Evolutionary conservation across 2,113 vertebrate genomes (phyloP).

Genomic region (Gracilinanus agilis): DNA sequence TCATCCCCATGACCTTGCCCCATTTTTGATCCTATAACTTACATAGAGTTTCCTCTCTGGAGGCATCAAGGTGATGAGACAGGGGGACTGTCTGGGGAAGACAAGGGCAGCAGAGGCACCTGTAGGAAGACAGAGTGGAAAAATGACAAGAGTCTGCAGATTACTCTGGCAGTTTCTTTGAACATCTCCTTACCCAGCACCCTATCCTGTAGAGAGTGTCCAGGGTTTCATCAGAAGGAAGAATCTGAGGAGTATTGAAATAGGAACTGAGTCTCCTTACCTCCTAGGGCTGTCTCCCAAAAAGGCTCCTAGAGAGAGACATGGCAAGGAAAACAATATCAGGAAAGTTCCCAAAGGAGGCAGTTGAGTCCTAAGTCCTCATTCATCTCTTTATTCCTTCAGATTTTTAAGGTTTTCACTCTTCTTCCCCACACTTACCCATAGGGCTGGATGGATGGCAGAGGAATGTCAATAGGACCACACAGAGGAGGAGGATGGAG

Average conservation of each 20-base stretch:
- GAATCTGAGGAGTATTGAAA: not conserved
- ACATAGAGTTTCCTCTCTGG: no score
- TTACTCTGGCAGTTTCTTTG: not conserved
- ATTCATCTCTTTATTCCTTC: not conserved
- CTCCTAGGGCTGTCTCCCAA: not conserved
- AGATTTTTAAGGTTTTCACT: no score
- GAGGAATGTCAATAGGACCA: not conserved
- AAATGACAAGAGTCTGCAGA: fast-evolving
- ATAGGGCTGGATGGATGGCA: not conserved
- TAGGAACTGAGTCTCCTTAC: not conserved
- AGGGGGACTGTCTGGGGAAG: no score
- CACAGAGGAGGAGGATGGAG: not conserved
- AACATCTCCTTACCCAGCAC: fast-evolving
- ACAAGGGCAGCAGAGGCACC: not conserved
- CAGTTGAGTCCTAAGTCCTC: not conserved
- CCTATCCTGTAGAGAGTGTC: fast-evolving
- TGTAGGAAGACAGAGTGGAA: not conserved
- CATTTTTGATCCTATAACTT: no score
- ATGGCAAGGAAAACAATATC: not conserved
- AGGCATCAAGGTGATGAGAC: no score
- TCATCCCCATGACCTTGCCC: no score
- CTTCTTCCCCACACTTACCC: not conserved
- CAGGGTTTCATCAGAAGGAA: not conserved
- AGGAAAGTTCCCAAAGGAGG: not conserved
- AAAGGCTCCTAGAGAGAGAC: not conserved